Evolutionary conservation across 2,888 invertebrate species (phyloP).

Genomic region (Bombylius discolor): DNA sequence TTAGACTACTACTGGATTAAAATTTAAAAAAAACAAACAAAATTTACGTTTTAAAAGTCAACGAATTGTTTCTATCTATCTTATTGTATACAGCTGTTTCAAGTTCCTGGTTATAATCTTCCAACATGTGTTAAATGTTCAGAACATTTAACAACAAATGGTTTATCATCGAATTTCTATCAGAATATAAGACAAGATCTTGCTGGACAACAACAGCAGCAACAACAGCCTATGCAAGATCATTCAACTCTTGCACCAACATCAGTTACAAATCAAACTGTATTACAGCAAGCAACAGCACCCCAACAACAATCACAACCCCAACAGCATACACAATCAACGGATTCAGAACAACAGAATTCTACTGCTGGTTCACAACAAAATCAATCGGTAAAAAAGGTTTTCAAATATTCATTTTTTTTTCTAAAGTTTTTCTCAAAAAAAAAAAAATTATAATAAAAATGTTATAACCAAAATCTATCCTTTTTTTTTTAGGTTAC

Average conservation of each 20-base stretch:
- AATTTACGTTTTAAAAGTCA: too few relatives aligned
- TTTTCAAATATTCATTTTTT: too few relatives aligned
- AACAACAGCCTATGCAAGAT: constrained; percentile 20
- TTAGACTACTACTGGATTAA: too few relatives aligned
- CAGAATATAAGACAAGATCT: constrained; percentile 26
- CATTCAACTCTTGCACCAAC: constrained; percentile 23
- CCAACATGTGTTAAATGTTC: constrained; percentile 38
- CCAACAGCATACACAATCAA: constrained; percentile 5
- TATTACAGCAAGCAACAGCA: constrained; percentile 16
- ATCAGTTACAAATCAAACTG: constrained; percentile 13
- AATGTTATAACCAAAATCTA: background rate
- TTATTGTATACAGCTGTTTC: constrained; percentile 27
- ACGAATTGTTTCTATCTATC: too few relatives aligned
- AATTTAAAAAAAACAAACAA: too few relatives aligned
- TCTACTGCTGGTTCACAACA: background rate
- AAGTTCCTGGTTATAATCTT: constrained; percentile 37
- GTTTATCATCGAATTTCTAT: constrained; percentile 26
- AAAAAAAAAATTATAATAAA: too few relatives aligned
- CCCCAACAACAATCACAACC: constrained; percentile 13
- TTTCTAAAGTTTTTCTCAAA: too few relatives aligned
- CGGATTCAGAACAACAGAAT: background rate
- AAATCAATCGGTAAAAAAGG: background rate
- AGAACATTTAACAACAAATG: constrained; percentile 34
- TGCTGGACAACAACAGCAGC: constrained; percentile 11
- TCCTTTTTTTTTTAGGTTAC: background rate